These are phyloP conservation scores for Escarpia spicata DNA, from an alignment of 2,888 invertebrate species.

Conservation along the genomic window DNA sequence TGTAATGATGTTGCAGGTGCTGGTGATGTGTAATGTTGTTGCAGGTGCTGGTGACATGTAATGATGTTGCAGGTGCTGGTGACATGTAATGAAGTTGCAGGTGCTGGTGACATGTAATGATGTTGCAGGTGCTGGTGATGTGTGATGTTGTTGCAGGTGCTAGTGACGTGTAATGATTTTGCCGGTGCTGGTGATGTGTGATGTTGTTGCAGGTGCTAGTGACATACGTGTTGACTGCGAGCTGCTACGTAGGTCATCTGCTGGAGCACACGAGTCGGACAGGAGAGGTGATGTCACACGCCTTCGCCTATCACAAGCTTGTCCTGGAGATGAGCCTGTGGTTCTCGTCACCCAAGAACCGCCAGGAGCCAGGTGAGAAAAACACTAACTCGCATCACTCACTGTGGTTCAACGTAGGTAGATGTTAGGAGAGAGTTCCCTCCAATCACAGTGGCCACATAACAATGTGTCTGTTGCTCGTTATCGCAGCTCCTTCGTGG, in stretches of 20 bases:
- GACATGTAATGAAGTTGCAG: neutral
- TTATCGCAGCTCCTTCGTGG: no score
- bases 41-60: neutral
- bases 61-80: neutral
- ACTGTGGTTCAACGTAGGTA: constrained; percentile 39
- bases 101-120: neutral
- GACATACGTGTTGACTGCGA: constrained; percentile 72
- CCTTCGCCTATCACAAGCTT: constrained; percentile 49
- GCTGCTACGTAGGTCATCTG: constrained; percentile 73
- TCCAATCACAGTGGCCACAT: no score
- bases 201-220: constrained; percentile 63
- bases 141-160: neutral
- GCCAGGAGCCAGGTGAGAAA: neutral
- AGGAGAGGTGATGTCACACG: neutral
- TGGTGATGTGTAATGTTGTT: neutral
- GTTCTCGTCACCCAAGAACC: neutral
- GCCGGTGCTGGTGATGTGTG: neutral
- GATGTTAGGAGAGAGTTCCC: no score
- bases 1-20: neutral
- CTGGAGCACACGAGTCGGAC: constrained; percentile 62
- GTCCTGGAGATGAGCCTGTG: neutral
- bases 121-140: neutral
- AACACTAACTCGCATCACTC: neutral
- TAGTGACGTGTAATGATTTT: neutral
- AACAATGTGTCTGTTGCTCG: no score